A percentile compares a stretch with the other conserved stretches of the same genome.
Evolutionary conservation across 2,888 invertebrate species (phyloP).

Genomic region (Caenorhabditis imperialis): DNA sequence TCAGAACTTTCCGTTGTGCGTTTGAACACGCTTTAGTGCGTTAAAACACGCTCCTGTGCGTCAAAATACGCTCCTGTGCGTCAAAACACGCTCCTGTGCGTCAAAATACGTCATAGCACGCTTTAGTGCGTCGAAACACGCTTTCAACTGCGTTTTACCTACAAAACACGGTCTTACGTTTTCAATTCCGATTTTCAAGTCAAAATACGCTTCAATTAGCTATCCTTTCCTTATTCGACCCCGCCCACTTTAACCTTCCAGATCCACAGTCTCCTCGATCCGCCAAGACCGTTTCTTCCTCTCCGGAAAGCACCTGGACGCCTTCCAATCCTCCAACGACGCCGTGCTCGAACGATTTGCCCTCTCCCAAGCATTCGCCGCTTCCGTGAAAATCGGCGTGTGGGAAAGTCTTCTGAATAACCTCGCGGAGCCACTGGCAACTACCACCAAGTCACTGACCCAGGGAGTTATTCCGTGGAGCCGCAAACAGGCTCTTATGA

Average conservation of each 20-base stretch:
- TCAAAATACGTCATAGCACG: too few species aligned
- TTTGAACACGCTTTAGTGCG: too few species aligned
- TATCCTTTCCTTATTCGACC: too few species aligned
- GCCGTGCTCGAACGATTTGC: constrained; percentile 87
- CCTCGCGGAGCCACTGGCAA: constrained; percentile 88
- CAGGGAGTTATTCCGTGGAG: constrained; percentile 71
- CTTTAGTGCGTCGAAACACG: too few species aligned
- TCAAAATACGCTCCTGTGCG: too few species aligned
- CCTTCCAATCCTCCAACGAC: constrained; percentile 39
- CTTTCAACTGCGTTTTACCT: too few species aligned
- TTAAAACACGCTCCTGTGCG: too few species aligned
- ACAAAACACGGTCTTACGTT: too few species aligned
- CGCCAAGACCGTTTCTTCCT: constrained; percentile 60
- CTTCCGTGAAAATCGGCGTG: constrained; percentile 93
- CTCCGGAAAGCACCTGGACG: constrained; percentile 41
- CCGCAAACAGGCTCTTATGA: constrained; percentile 66
- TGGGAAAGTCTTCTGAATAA: constrained; percentile 91
- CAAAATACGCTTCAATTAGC: too few species aligned
- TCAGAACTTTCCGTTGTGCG: too few species aligned
- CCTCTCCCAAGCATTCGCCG: constrained; percentile 92
- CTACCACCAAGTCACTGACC: constrained; percentile 78
- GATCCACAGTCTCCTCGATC: constrained; percentile 35
- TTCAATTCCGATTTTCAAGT: too few species aligned
- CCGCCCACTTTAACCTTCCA: constrained; percentile 15
- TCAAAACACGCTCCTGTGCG: too few species aligned